Base-by-base conservation (phyloP, 2,797 vertebrate species). In the Coreius guichenoti region DNA sequence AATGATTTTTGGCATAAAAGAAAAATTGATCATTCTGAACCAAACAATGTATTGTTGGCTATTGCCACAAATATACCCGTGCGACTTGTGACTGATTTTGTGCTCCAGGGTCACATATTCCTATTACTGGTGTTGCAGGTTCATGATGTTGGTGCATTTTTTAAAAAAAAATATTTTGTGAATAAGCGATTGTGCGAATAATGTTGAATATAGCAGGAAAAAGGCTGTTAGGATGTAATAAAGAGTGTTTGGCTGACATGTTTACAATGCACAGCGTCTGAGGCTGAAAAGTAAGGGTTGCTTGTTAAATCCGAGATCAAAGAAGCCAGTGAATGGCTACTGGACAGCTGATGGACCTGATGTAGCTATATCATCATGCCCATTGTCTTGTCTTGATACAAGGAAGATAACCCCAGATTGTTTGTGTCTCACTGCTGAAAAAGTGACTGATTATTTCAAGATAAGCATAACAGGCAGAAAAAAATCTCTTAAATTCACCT, bases 271-370 rank as follows among this genome's bases (percentile, higher is more conserved):
- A 63, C 51, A 23, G 54, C 61, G 67, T 72, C 67, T 72, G 68
- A 63, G 67, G 39, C 67, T 79, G 76, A 63, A 85, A 85, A 79
- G 39, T 79, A 77, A 23, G 31, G 33, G 51, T 47, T 33, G 63
- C 36, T 79, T 78, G 47, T 73, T 63, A 73, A 63, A 73, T 51
- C 36, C 4, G 19, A 80, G 67, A 80, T 85, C 68, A 84, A 85
- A 84, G 39, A 63, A 61, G 43, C 26, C 82, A 33, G 49, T 2
- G 8, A 58, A 84, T 70, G 54, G 51, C 54, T 63, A 63, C 74
- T 61, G 76, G 23, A 74, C 68, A 73, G 45, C 69, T 85, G 68
- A 73, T 85, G 77, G 83, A 65, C 51, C 56, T 85, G 54, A 74
- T 65, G 54, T 80, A 65, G 45, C 77, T 43, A 74, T 80, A 74